Conservation (phyloP, 2,888 invertebrate genomes). For the Spodoptera picta region DNA sequence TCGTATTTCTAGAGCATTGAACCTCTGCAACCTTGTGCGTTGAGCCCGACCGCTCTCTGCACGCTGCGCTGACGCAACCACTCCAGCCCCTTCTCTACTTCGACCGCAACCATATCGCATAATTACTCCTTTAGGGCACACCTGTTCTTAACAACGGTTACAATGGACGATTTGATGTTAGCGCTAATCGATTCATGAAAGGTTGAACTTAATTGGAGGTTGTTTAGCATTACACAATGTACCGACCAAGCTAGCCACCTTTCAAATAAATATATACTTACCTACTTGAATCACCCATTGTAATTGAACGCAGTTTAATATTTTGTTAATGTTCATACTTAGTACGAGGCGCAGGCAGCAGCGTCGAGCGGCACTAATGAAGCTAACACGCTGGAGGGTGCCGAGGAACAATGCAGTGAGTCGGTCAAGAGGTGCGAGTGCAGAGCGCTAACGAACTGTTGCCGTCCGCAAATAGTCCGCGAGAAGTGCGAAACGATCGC, state of each 20-base stretch:
- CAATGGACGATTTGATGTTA: conserved; percentile 76
- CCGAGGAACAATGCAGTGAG: conserved; percentile 65
- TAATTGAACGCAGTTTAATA: conserved; percentile 37
- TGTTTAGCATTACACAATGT: conserved; percentile 73
- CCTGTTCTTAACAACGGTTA: conserved; percentile 76
- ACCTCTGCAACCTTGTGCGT: conserved; percentile 88
- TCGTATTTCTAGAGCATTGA: conserved; percentile 89
- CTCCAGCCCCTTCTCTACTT: conserved; percentile 84
- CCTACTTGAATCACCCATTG: conserved; percentile 45
- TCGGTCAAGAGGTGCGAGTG: conserved; percentile 65
- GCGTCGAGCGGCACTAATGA: conserved; percentile 51
- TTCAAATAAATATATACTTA: conserved; percentile 49
- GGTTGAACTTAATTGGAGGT: conserved; percentile 81
- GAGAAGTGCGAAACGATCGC: conserved; percentile 84
- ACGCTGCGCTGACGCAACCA: conserved; percentile 85
- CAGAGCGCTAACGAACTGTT: conserved; percentile 76
- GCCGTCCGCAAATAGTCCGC: conserved; percentile 81
- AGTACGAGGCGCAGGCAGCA: conserved; percentile 18
- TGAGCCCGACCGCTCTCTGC: conserved; percentile 86
- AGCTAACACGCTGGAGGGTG: conserved; percentile 66
- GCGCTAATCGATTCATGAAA: conserved; percentile 81
- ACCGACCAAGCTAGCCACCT: conserved; percentile 46
- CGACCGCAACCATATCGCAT: conserved; percentile 79
- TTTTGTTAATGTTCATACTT: conserved; percentile 30
- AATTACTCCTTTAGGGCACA: conserved; percentile 87